Evolutionary conservation across 92 coral and sea anemone genomes (phyloP).

Genomic region (Paramuricea clavata): DNA sequence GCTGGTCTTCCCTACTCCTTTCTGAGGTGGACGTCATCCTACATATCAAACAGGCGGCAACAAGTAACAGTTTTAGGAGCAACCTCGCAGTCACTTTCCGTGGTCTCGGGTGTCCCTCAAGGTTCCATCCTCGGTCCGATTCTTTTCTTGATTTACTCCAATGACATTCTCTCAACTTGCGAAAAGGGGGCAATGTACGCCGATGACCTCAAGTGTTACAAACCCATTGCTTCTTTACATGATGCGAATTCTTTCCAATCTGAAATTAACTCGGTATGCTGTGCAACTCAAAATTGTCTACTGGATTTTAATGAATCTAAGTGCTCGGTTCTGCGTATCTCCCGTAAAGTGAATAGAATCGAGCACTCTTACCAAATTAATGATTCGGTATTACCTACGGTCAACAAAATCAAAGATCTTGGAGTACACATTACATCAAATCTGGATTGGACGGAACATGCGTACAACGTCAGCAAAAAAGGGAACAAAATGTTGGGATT

Average conservation of each 20-base stretch:
- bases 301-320: neutral
- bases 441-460: conserved; percentile 4
- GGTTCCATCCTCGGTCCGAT: neutral
- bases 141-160: neutral
- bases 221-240: neutral
- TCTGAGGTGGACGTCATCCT: neutral
- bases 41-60: no score
- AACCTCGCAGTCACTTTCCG: no score
- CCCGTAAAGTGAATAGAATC: no score
- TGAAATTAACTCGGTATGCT: neutral
- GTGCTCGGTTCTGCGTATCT: neutral
- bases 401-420: neutral
- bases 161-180: neutral
- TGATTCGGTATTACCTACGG: no score
- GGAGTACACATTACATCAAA: neutral
- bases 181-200: neutral
- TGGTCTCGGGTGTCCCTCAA: neutral
- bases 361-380: no score
- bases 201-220: neutral
- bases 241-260: neutral
- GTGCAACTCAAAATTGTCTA: neutral
- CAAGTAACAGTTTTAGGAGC: no score
- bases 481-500: neutral
- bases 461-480: conserved; percentile 1
- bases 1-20: neutral